Base-by-base conservation (phyloP, 2,888 invertebrate genomes). In the Scaeva pyrastri region DNA sequence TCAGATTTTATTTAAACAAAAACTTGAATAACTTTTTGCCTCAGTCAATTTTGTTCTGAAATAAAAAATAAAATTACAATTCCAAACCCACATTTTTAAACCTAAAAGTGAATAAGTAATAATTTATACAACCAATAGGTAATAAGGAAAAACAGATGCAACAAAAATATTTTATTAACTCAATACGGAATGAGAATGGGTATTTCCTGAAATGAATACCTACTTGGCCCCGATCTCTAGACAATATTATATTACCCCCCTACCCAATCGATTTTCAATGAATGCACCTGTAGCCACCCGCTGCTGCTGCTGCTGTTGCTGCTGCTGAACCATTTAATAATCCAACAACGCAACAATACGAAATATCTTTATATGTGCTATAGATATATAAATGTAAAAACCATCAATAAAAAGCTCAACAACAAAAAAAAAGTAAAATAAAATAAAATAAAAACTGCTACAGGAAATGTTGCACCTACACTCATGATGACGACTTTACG, bases 381-480 rank as follows among this genome's bases (percentile, higher is more conserved):
- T n/a, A n/a, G n/a, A n/a, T n/a, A n/a, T 21, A 62, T 11, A 31
- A n/a, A 52, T 39, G n/a, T 39, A 48, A 68, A 52, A 45, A 68
- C 10, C 43, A 45, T 26, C 26, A 60, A 64, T 21, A 77, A 78
- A 58, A 79, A 66, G 23, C 21, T 60, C 26, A 16, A 68, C 55
- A 64, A n/a, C n/a, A n/a, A n/a, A n/a, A n/a, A n/a, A n/a, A n/a
- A n/a, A n/a, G n/a, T n/a, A n/a, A n/a, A n/a, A 70, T 11, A 58
- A 52, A 55, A 31, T 31, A 72, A 48, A 43, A 75, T 52, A 55
- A 66, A 41, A 19, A 52, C 55, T 60, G 45, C 74, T 86, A 86
- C 86, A 86, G 86, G 86, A 86, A 86, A 86, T 82, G 74, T 82
- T 86, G 86, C 86, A 86, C 86, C 86, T 86, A 86, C 86, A 86